Percentiles rank a stretch among this genome's conserved stretches.
phyloP scores from a whole-genome alignment of 2,113 vertebrate genomes.

The Sturnus vulgaris region DNA sequence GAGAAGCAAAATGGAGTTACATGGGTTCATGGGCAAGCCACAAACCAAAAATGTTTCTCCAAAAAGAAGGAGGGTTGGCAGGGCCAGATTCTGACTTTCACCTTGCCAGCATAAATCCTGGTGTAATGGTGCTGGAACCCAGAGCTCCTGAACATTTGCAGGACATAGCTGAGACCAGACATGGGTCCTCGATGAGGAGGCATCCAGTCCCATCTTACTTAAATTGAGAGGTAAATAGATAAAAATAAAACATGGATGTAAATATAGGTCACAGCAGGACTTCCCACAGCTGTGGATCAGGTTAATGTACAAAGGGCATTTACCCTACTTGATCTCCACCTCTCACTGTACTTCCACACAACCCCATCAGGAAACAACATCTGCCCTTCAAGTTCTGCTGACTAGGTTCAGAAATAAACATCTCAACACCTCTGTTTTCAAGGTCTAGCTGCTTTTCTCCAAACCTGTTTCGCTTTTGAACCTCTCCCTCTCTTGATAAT shows the following conservation, averaged over 20 bases:
- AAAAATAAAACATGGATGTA: not conserved
- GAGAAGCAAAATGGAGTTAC: not conserved
- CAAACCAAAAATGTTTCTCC: not conserved
- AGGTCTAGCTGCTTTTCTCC: not conserved
- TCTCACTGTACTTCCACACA: not conserved
- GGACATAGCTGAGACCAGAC: not conserved
- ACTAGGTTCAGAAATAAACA: not conserved
- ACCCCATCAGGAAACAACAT: not conserved
- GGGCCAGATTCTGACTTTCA: not conserved
- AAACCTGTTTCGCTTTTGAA: not conserved
- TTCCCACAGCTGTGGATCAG: not conserved
- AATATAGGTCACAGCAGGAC: rapidly evolving
- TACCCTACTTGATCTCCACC: not conserved
- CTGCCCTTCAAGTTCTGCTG: not conserved
- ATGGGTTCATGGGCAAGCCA: not conserved
- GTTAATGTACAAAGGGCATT: not conserved
- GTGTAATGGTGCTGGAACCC: not conserved
- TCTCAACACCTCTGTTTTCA: not conserved
- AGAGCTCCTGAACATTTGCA: not conserved
- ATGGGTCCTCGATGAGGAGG: not conserved
- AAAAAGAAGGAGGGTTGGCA: not conserved
- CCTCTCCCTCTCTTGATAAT: not conserved
- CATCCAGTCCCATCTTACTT: not conserved
- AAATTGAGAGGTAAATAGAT: not conserved
- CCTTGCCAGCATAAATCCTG: rapidly evolving